phyloP scores from a whole-genome alignment of 2,888 invertebrate genomes.

The Drosophila paucipuncta region DNA sequence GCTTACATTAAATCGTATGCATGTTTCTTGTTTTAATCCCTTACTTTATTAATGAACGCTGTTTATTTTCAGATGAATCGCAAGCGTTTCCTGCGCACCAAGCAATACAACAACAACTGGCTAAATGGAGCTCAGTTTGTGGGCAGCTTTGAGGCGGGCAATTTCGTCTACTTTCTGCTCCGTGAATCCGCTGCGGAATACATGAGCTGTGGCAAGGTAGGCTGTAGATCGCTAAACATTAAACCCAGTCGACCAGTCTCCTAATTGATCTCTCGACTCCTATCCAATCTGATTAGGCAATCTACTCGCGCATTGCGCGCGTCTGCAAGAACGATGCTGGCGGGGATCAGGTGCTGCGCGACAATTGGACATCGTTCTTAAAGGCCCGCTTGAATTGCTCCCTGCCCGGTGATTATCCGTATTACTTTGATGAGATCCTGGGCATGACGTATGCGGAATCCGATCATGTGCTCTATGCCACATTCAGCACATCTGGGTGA shows the following conservation, averaged over 20 bases:
- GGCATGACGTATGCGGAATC: constrained; percentile 91
- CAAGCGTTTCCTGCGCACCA: constrained; percentile 88
- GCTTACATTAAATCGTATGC: neutral
- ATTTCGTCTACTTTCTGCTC: constrained; percentile 95
- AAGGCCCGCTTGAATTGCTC: constrained; percentile 95
- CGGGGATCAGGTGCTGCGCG: constrained; percentile 90
- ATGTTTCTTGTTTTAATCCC: neutral
- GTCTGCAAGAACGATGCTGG: constrained; percentile 96
- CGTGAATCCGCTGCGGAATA: constrained; percentile 96
- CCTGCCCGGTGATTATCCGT: constrained; percentile 93
- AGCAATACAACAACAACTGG: constrained; percentile 94
- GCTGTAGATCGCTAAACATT: neutral
- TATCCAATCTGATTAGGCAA: constrained; percentile 87
- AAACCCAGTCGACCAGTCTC: too few relatives aligned
- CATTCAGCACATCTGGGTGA: constrained; percentile 93
- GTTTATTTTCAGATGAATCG: constrained; percentile 64
- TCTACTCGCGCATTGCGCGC: constrained; percentile 95
- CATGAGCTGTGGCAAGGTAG: constrained; percentile 96
- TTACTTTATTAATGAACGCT: neutral
- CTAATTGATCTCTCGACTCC: neutral
- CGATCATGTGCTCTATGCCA: constrained; percentile 92
- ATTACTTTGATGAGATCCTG: constrained; percentile 95
- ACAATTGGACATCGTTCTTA: constrained; percentile 96
- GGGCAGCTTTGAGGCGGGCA: constrained; percentile 94
- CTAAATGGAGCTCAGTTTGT: constrained; percentile 97